Evolutionary conservation across 2,888 invertebrate genomes (phyloP).

Genomic region (Meandrusa payeni): DNA sequence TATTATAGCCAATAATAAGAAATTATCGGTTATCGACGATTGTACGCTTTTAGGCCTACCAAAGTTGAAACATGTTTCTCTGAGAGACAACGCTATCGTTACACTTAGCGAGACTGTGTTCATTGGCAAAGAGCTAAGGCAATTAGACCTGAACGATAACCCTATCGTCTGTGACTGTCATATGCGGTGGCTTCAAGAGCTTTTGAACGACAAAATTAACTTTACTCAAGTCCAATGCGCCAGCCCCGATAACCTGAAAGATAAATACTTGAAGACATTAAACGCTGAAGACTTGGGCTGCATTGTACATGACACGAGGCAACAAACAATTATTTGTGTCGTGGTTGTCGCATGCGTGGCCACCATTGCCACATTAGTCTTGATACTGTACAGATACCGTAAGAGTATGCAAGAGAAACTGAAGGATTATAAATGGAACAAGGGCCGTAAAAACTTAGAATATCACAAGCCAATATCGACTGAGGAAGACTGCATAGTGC

Average conservation of each 20-base stretch:
- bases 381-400: slow-evolving; percentile 89
- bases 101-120: slow-evolving; percentile 89
- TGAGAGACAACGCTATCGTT: slow-evolving; percentile 89
- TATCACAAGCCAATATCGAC: slow-evolving; percentile 93
- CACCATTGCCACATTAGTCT: slow-evolving; percentile 84
- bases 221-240: slow-evolving; percentile 87
- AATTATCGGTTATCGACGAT: slow-evolving; percentile 86
- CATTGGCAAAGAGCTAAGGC: slow-evolving; percentile 88
- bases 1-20: slow-evolving; percentile 88
- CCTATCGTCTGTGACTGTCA: slow-evolving; percentile 91
- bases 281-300: slow-evolving; percentile 90
- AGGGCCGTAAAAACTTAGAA: slow-evolving; percentile 90
- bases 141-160: slow-evolving; percentile 90
- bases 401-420: slow-evolving; percentile 90
- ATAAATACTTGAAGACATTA: slow-evolving; percentile 84
- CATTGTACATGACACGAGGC: slow-evolving; percentile 88
- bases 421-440: slow-evolving; percentile 91
- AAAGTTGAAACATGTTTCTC: slow-evolving; percentile 87
- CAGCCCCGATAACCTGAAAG: slow-evolving; percentile 86
- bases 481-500: slow-evolving; percentile 91
- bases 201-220: slow-evolving; percentile 85
- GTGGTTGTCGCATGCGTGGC: slow-evolving; percentile 88
- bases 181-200: slow-evolving; percentile 88
- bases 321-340: slow-evolving; percentile 90
- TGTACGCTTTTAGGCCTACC: slow-evolving; percentile 89